Conservation (phyloP, 2,113 vertebrate species). For the Calidris pugnax region DNA sequence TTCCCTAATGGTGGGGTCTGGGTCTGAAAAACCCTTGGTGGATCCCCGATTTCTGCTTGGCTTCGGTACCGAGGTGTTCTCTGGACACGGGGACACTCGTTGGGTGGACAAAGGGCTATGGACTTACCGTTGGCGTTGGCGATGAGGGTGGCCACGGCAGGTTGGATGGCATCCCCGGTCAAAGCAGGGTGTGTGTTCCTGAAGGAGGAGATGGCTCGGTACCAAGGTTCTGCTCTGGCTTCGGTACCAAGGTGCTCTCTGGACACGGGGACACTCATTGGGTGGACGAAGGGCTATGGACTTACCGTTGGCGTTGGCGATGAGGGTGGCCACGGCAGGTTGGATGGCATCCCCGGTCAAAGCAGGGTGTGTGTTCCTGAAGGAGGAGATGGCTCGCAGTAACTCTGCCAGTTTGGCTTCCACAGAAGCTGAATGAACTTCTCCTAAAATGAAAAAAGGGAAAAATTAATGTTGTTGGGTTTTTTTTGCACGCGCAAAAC, state of each 20-base stretch:
- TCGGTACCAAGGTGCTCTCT: no score
- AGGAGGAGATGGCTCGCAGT: slow-evolving; percentile 23
- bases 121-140: not conserved
- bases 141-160: not conserved
- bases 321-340: not conserved
- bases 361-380: slow-evolving; percentile 11
- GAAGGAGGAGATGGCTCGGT: slow-evolving; percentile 25
- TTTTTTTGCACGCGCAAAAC: not conserved
- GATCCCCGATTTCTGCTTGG: not conserved
- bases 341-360: not conserved
- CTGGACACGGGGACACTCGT: fast-evolving
- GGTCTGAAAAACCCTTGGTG: not conserved
- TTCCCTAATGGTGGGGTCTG: not conserved
- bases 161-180: not conserved
- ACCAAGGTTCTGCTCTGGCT: no score
- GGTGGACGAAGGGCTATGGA: not conserved
- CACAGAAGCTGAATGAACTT: not conserved
- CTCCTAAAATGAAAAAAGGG: not conserved
- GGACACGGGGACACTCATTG: fast-evolving
- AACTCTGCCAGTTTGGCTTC: slow-evolving; percentile 20
- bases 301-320: not conserved
- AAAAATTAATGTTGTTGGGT: no score
- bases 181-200: slow-evolving; percentile 10
- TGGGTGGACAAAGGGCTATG: no score
- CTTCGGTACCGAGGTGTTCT: not conserved